Evolutionary conservation across 2,888 invertebrate genomes (phyloP), one percentile per base, ranked within the genome.

Genomic region (Cataglyphis rosenhaueri): DNA sequence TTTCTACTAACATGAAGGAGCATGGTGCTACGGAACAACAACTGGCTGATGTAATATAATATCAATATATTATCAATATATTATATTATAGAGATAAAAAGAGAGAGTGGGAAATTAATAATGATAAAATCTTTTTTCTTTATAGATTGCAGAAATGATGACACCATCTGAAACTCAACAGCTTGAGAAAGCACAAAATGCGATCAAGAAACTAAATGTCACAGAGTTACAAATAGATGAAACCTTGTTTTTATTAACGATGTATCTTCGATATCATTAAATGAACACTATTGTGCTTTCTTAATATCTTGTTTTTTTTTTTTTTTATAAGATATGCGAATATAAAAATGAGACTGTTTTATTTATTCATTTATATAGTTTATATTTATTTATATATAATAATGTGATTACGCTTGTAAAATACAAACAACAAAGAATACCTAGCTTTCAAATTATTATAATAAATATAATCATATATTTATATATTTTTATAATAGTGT

Each of bases 81-180:
- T 32, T 29, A 35, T 73, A 65, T 44, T 18, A 29, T 4, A 55
- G 12, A 41, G 10, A 57, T 38, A 55, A n/a, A 55, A 35, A 75
- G 2, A 41, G 2, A 41, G 2, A 44, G 3, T 66, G 18, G 6
- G n/a, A 66, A 10, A 61, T 35, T 25, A 38, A 78, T 21, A n/a
- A 62, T 6, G 8, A 78, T n/a, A 74, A 66, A n/a, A 38, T 21
- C 38, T 65, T 70, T 66, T 81, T 57, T 81, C 82, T 81, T 95
- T 95, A 62, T 94, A 97, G 97, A 97, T 98, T 84, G 97, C 97
- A 92, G 98, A 98, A 93, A 97, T 98, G 91, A 96, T 98, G 82
- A 98, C 98, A 0, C 98, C 98, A 0, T 97, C 98, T 0, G 98
- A 99, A 93, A 95, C 96, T 76, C 96, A 97, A 82, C 96, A 97